Percentiles rank a stretch among this genome's conserved stretches.
These are phyloP conservation scores for Lithophane socia DNA, from an alignment of 2,888 invertebrate species.

Conservation along the genomic window DNA sequence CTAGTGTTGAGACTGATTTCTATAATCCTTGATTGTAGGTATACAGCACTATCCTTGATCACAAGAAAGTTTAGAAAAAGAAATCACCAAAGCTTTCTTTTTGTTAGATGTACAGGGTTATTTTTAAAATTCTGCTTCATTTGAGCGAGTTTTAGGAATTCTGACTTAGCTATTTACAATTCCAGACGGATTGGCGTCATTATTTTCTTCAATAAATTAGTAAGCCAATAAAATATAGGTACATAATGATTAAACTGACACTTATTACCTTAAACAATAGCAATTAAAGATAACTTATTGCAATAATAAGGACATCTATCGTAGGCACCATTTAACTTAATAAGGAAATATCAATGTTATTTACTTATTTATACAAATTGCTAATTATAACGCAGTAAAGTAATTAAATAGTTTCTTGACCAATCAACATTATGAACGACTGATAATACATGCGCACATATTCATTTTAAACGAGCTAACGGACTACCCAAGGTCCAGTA, in stretches of 20 bases:
- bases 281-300: constrained; percentile 15
- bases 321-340: neutral
- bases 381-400: constrained; percentile 22
- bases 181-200: constrained; percentile 1
- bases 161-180: neutral
- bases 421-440: constrained; percentile 12
- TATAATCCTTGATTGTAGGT: no score
- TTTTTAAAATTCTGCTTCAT: neutral
- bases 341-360: constrained; percentile 16
- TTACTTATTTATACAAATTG: constrained; percentile 13
- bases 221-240: neutral
- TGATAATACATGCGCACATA: constrained; percentile 27
- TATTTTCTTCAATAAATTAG: neutral
- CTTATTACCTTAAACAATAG: constrained; percentile 23
- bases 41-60: no score
- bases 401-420: constrained; percentile 13
- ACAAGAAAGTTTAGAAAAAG: no score
- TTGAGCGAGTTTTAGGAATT: neutral
- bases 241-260: constrained; percentile 9
- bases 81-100: no score
- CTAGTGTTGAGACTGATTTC: no score
- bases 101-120: no score
- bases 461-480: constrained; percentile 8
- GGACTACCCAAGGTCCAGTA: neutral
- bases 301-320: constrained; percentile 17